Conservation (phyloP, 1,140 invertebrate genomes). For the Hyles euphorbiae region DNA sequence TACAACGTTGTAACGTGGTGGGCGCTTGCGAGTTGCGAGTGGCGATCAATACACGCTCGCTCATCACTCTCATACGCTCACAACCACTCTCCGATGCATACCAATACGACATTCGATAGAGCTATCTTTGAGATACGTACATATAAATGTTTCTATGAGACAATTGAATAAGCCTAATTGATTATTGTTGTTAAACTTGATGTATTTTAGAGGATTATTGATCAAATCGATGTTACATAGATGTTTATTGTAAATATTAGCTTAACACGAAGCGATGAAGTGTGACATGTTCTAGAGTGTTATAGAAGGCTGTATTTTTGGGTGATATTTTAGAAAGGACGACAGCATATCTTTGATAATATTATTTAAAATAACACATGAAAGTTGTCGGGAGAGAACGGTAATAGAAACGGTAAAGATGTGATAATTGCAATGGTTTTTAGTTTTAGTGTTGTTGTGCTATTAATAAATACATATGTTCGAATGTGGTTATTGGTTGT, state of each 20-base stretch:
- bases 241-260: slow-evolving; percentile 73
- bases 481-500: slow-evolving; percentile 54
- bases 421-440: slow-evolving; percentile 61
- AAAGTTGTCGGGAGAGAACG: slow-evolving; percentile 30
- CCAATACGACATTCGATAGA: slow-evolving; percentile 26
- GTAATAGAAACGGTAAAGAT: slow-evolving; percentile 56
- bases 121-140: slow-evolving; percentile 40
- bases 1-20: too few relatives aligned
- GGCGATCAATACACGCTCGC: too few relatives aligned
- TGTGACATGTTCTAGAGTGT: slow-evolving; percentile 61
- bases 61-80: too few relatives aligned
- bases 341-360: slow-evolving; percentile 68
- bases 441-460: slow-evolving; percentile 74
- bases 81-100: slow-evolving; percentile 27
- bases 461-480: slow-evolving; percentile 71
- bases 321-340: slow-evolving; percentile 71
- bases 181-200: slow-evolving; percentile 70
- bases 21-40: too few relatives aligned
- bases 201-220: slow-evolving; percentile 75
- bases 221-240: slow-evolving; percentile 74
- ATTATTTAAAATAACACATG: slow-evolving; percentile 45
- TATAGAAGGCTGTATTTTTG: slow-evolving; percentile 75
- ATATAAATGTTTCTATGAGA: slow-evolving; percentile 38
- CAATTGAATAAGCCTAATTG: slow-evolving; percentile 61
- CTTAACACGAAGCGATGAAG: slow-evolving; percentile 42